These are phyloP conservation scores for Butorides virescens DNA, from an alignment of 2,113 vertebrate genomes.

Conservation along the genomic window DNA sequence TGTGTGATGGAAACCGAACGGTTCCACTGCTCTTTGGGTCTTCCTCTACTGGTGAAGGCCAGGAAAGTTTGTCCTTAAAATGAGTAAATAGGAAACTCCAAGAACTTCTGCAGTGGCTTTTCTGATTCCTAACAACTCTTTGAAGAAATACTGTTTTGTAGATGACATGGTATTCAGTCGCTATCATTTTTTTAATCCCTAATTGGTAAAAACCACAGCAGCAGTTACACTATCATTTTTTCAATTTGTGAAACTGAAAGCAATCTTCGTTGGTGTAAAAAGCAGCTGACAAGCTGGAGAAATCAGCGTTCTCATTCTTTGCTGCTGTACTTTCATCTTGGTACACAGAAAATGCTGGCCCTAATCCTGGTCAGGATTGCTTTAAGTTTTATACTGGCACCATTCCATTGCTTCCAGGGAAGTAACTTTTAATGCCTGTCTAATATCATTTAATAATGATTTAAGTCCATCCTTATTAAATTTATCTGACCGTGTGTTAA, in stretches of 20 bases:
- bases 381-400: not conserved
- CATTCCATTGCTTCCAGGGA: not conserved
- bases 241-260: constrained; percentile 34
- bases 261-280: not conserved
- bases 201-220: not conserved
- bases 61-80: not conserved
- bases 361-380: not conserved
- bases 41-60: not conserved
- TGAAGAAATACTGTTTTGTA: not conserved
- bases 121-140: not conserved
- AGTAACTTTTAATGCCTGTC: not conserved
- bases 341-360: not conserved
- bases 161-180: not conserved
- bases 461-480: not conserved
- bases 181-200: not conserved
- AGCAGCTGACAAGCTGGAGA: not conserved
- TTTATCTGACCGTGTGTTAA: not conserved
- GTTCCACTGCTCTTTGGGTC: not conserved
- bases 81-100: not conserved
- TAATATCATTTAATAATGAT: not conserved
- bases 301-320: not conserved
- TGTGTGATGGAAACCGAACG: not conserved
- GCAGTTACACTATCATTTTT: constrained; percentile 7
- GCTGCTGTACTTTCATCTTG: not conserved
- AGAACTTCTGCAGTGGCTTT: not conserved